Percentiles rank a stretch among this genome's conserved stretches.
Conservation (phyloP, 2,797 vertebrate species). For the Smutsia temminckii region DNA sequence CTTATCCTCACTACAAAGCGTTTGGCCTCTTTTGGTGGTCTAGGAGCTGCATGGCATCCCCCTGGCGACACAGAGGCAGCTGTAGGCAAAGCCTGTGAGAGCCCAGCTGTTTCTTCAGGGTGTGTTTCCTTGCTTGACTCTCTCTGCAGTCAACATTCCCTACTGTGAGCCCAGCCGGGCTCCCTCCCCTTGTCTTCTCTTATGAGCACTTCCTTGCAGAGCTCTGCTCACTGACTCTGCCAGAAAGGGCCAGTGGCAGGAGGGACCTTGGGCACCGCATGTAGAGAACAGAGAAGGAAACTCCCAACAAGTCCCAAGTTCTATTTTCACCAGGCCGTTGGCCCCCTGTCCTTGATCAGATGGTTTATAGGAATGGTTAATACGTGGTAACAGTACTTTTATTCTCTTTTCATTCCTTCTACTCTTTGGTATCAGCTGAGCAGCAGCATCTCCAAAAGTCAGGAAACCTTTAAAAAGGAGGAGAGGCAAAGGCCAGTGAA, state of each 20-base stretch:
- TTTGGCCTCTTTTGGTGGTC: neutral
- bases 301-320: neutral
- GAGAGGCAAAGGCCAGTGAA: slow-evolving; percentile 2
- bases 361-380: neutral
- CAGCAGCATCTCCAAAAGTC: neutral
- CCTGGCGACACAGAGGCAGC: neutral
- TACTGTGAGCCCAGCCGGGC: neutral
- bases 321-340: neutral
- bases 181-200: neutral
- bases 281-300: neutral
- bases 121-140: neutral
- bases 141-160: neutral
- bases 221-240: neutral
- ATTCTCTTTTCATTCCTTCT: slow-evolving; percentile 25
- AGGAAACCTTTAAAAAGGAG: slow-evolving; percentile 40
- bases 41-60: neutral
- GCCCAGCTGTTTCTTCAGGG: neutral
- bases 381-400: neutral
- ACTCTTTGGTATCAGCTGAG: neutral
- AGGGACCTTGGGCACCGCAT: neutral
- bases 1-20: neutral
- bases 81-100: neutral
- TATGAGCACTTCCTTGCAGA: neutral
- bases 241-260: rapidly evolving
- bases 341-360: neutral